These are phyloP conservation scores for Oenanthe melanoleuca DNA, from an alignment of 2,113 vertebrate species.

Conservation along the genomic window DNA sequence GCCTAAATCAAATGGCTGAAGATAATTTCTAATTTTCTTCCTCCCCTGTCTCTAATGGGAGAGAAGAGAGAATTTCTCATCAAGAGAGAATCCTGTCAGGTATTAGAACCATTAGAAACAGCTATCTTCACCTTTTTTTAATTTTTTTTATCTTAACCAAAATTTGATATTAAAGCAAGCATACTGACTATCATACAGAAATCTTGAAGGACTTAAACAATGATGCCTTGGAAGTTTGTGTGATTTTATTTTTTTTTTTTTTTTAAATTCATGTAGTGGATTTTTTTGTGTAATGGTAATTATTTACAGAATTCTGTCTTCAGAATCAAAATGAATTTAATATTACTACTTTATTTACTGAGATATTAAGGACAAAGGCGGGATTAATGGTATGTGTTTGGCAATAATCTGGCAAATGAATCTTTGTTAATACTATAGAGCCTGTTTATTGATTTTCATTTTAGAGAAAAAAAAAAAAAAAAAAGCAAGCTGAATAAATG, in stretches of 20 bases:
- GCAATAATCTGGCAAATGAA: background rate
- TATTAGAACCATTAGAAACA: background rate
- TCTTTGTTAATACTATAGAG: background rate
- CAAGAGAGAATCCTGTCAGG: background rate
- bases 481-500: background rate
- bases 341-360: background rate
- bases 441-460: conserved; percentile 35
- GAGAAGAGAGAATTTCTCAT: background rate
- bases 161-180: background rate
- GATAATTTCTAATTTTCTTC: background rate
- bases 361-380: background rate
- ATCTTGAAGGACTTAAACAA: background rate
- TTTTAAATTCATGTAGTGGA: background rate
- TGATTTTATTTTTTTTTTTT: background rate
- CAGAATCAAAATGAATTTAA: background rate
- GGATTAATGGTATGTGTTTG: background rate
- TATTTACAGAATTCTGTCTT: background rate
- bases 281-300: background rate
- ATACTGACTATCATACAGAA: background rate
- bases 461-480: background rate
- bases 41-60: background rate
- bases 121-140: background rate
- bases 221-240: background rate
- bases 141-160: background rate
- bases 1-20: background rate